Conservation (phyloP, 2,888 invertebrate genomes). For the Baccha elongata region DNA sequence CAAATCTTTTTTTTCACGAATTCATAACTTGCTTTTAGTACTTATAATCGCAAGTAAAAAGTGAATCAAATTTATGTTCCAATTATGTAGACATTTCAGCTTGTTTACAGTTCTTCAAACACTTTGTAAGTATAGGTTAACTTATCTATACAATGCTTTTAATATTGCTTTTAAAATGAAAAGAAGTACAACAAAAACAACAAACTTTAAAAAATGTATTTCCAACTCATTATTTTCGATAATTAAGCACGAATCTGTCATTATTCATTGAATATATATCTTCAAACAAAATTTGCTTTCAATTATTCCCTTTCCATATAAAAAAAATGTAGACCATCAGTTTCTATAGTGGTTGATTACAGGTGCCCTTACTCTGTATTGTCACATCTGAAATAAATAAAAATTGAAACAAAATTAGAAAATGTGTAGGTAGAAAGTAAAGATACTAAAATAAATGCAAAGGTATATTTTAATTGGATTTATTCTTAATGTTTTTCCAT, state of each 20-base stretch:
- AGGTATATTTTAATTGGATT: constrained; percentile 1
- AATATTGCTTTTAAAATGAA: too few relatives aligned
- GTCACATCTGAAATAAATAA: constrained; percentile 78
- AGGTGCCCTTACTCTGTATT: constrained; percentile 80
- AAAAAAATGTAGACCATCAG: neutral
- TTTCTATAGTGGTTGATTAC: constrained; percentile 73
- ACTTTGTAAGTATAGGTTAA: too few relatives aligned
- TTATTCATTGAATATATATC: neutral
- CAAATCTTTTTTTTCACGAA: too few relatives aligned
- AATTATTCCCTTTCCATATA: constrained; percentile 7
- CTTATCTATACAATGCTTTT: too few relatives aligned
- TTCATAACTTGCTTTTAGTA: too few relatives aligned
- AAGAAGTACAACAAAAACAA: constrained; percentile 14
- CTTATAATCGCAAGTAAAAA: too few relatives aligned
- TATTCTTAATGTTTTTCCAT: constrained; percentile 7
- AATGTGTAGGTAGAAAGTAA: neutral
- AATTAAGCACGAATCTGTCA: neutral
- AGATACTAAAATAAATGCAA: neutral
- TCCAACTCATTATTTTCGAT: constrained; percentile 44
- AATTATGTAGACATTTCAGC: too few relatives aligned
- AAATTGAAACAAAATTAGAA: neutral
- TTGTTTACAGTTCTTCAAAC: too few relatives aligned
- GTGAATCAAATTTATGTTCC: too few relatives aligned
- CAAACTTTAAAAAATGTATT: too few relatives aligned
- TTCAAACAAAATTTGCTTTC: neutral